A percentile compares a stretch with the other conserved stretches of the same genome.
These are phyloP conservation scores for Mythimna lalbum DNA, from an alignment of 2,888 invertebrate genomes.

Conservation along the genomic window DNA sequence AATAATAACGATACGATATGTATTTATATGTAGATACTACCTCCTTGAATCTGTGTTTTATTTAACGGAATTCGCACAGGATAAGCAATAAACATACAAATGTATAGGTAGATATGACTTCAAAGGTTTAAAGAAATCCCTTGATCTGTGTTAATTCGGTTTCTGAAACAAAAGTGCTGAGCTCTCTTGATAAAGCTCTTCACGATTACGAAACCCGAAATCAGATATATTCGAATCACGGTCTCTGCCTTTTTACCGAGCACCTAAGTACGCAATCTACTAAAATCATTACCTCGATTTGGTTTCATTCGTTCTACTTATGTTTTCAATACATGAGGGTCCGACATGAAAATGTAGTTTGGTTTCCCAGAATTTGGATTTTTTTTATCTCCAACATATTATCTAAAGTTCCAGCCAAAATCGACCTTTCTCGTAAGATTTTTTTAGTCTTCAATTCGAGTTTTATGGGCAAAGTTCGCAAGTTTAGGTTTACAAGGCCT, in stretches of 20 bases:
- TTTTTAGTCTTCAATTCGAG: conserved; percentile 48
- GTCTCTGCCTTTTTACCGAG: conserved; percentile 38
- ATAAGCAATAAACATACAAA: neutral
- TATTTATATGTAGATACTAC: too few relatives aligned
- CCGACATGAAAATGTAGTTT: conserved; percentile 48
- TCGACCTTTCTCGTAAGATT: conserved; percentile 37
- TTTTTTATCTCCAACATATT: conserved; percentile 50
- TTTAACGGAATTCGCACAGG: neutral
- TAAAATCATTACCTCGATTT: conserved; percentile 60
- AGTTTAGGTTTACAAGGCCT: conserved; percentile 54
- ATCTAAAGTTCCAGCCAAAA: conserved; percentile 44
- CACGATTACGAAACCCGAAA: conserved; percentile 37
- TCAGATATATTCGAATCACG: conserved; percentile 59
- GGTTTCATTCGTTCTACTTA: conserved; percentile 55
- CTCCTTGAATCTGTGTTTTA: neutral
- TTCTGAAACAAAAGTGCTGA: conserved; percentile 39
- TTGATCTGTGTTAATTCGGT: conserved; percentile 12
- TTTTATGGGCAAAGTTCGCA: conserved; percentile 57
- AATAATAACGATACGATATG: too few relatives aligned
- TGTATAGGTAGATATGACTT: neutral
- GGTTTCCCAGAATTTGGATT: conserved; percentile 49
- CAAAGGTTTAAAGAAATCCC: conserved; percentile 15
- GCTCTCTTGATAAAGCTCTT: conserved; percentile 37
- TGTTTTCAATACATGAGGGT: conserved; percentile 61
- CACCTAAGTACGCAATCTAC: conserved; percentile 52